Base-by-base conservation (phyloP, 2,888 invertebrate species). In the Ganaspis brasiliensis region DNA sequence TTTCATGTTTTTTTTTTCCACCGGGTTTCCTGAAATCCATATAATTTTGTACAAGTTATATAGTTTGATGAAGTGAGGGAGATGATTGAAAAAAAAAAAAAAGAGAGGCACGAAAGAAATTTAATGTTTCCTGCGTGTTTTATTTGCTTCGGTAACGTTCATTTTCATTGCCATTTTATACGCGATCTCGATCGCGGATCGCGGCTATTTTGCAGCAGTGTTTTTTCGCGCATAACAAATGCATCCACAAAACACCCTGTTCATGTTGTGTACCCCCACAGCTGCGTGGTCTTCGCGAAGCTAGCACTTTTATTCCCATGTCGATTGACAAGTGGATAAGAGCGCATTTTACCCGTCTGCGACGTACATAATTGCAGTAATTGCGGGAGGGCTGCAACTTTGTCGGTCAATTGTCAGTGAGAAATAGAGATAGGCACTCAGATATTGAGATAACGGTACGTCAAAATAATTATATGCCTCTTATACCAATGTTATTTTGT, bases 361-460 rank as follows among this genome's bases (percentile, higher is more conserved):
- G 80, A 79, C 40, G 63, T 67, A 67, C 63, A 21, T 67, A 81
- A 80, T 80, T 74, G 77, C 79, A 77, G 77, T 81, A 81, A 81
- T 81, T 81, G 81, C 80, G 78, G 80, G 78, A 80, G 80, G 80
- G 79, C 79, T 81, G 81, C 80, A 80, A 81, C 78, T 81, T 81
- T 78, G 81, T 79, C 74, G 79, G 77, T 77, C 79, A 78, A 76
- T 81, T 79, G 78, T 78, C 78, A 79, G 79, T 80, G 76, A 80
- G 81, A 79, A 80, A 80, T 80, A 79, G 80, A 77, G 79, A 81
- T 79, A 78, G 78, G 31, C 56, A 76, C 67, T 74, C 21, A 79
- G 79, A 81, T 81, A 79, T 81, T 76, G 79, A 73, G 79, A 81
- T 81, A 81, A 81, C 79, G 77, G 77, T 72, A 73, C 71, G 67